phyloP scores from a whole-genome alignment of 1,140 invertebrate genomes.

The Listronotus bonariensis region DNA sequence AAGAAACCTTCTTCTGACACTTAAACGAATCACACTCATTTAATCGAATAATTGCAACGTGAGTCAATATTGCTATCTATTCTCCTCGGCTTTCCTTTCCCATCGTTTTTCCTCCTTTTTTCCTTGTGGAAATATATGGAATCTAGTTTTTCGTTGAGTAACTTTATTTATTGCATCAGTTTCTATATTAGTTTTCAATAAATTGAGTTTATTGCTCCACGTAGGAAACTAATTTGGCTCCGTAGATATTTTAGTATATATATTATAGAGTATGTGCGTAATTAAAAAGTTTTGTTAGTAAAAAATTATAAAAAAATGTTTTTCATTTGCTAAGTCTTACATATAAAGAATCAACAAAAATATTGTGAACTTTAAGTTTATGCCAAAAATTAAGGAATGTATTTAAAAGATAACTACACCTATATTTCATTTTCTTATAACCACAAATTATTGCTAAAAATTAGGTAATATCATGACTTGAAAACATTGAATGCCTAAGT shows the following conservation, averaged over 20 bases:
- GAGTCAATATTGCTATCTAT: slow-evolving; percentile 40
- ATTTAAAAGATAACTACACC: no score
- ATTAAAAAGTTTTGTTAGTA: slow-evolving; percentile 1
- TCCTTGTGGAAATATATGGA: slow-evolving; percentile 6
- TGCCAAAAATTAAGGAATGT: no score
- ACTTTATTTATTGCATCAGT: slow-evolving; percentile 14
- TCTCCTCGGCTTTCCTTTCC: slow-evolving; percentile 24
- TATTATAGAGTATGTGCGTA: not conserved
- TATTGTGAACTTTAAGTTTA: no score
- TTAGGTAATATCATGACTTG: no score
- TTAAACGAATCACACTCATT: slow-evolving; percentile 37
- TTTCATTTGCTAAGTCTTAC: no score
- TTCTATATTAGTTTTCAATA: slow-evolving; percentile 16
- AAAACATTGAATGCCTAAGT: no score
- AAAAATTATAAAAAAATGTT: no score
- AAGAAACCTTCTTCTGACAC: slow-evolving; percentile 26
- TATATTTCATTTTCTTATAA: no score
- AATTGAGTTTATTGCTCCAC: slow-evolving; percentile 5
- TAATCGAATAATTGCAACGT: slow-evolving; percentile 41
- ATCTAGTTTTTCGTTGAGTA: slow-evolving; percentile 5
- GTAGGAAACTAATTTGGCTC: not conserved
- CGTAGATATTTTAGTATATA: not conserved
- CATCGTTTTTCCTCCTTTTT: slow-evolving; percentile 3
- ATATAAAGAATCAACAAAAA: no score
- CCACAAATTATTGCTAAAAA: no score